Evolutionary conservation across 2,888 invertebrate genomes (phyloP).

Genomic region (Xylophagus ater): DNA sequence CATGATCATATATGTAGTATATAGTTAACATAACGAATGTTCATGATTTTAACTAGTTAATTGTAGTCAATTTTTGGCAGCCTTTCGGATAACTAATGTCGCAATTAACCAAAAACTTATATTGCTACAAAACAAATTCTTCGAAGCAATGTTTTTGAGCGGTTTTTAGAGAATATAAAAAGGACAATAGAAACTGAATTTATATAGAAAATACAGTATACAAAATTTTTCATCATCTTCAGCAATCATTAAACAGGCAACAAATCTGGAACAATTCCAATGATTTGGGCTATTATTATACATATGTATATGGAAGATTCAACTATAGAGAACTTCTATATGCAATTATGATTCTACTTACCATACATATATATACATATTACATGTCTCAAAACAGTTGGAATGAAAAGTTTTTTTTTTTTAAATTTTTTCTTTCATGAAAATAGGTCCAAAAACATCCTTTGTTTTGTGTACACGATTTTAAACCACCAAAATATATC

Average conservation of each 20-base stretch:
- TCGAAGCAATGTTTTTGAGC: background rate
- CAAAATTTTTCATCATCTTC: conserved; percentile 6
- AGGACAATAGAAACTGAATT: background rate
- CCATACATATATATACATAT: too few species aligned
- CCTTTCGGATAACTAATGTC: conserved; percentile 9
- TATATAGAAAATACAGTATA: background rate
- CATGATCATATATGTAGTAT: too few species aligned
- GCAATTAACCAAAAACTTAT: conserved; percentile 12
- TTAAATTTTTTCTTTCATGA: too few species aligned
- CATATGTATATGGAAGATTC: too few species aligned
- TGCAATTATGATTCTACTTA: too few species aligned
- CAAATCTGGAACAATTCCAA: conserved; percentile 16
- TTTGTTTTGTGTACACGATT: too few species aligned
- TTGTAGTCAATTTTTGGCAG: conserved; percentile 15
- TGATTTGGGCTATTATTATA: too few species aligned
- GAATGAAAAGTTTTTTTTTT: too few species aligned
- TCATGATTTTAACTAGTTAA: conserved; percentile 9
- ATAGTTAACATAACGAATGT: conserved; percentile 13
- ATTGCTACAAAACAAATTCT: conserved; percentile 9
- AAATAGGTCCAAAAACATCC: too few species aligned
- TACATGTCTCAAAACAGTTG: too few species aligned
- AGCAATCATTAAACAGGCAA: conserved; percentile 15
- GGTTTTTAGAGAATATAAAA: background rate
- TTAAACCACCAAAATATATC: too few species aligned
- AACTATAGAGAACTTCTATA: too few species aligned